Evolutionary conservation across 2,888 invertebrate genomes (phyloP), one percentile per base, ranked within the genome.

Genomic region (Rotaria macrura): DNA sequence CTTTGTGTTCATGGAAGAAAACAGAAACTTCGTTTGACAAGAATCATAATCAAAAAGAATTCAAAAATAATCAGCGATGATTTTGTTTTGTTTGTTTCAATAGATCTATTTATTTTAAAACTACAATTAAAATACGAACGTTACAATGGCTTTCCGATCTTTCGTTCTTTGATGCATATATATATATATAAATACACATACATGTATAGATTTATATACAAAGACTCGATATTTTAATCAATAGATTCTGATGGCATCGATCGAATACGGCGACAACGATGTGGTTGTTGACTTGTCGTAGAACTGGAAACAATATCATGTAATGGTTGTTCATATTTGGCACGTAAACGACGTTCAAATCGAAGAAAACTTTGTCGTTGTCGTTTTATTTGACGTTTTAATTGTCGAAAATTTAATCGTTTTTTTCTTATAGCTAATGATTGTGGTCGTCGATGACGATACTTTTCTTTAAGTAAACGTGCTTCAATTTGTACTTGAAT

Each of bases 91-190:
- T 20, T 7, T 29, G 65, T 20, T 65, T 29, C 20, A 65, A 65
- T 65, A 17, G 34, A 65, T 65, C 65, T 65, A 65, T 65, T 65
- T 65, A 65, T 65, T 65, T 34, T 65, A 17, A 65, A 65, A 65
- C 65, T 65, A 65, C 65, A 65, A 17, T 65, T 65, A 65, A 65
- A 65, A 65, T 65, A 65, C 65, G 65, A 65, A 65, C 65, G 65
- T 65, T 29, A 65, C 29, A 65, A 29, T 65, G 34, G 1, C 34
- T 34, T 34, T 65, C 38, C 20, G 34, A 65, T 65, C 65, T 65
- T 34, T 65, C 29, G n/a, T 43, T 43, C 43, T n/a, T n/a, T n/a
- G n/a, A n/a, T 47, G 10, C 47, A 47, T 47, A 47, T 47, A 47
- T 47, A 47, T 47, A 47, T 4, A 47, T 47, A 47, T 9, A n/a